phyloP scores from a whole-genome alignment of 2,797 vertebrate genomes.

The Peromyscus melanophrys region DNA sequence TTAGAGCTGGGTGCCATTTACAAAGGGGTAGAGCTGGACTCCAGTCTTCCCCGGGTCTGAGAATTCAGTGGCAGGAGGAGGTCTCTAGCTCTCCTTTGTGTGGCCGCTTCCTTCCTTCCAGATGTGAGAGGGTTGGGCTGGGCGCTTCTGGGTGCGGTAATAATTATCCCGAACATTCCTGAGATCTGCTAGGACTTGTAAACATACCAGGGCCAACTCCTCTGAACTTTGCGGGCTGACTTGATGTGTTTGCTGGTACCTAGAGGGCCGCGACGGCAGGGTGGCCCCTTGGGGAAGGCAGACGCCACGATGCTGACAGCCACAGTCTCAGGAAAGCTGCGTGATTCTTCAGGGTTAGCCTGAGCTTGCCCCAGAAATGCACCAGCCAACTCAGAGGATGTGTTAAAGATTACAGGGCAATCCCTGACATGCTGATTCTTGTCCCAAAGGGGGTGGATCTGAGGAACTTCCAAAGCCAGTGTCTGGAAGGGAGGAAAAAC shows the following conservation, averaged over 20 bases:
- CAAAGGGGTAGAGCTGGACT: neutral
- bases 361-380: conserved; percentile 22
- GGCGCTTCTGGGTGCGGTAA: conserved; percentile 77
- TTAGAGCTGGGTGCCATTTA: neutral
- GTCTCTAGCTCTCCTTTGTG: conserved; percentile 77
- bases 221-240: conserved; percentile 70
- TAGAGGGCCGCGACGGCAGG: neutral
- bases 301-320: neutral
- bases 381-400: neutral
- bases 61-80: conserved; percentile 45
- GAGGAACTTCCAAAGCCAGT: conserved; percentile 25
- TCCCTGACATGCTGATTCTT: conserved; percentile 8
- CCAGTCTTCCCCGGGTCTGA: neutral
- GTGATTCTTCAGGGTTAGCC: neutral
- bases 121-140: conserved; percentile 76
- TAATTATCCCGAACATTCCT: conserved; percentile 78
- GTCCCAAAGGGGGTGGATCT: conserved; percentile 15
- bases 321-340: neutral
- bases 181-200: conserved; percentile 78
- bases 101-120: conserved; percentile 79
- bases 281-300: neutral
- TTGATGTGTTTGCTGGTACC: conserved; percentile 43
- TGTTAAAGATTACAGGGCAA: conserved; percentile 12
- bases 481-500: conserved; percentile 36
- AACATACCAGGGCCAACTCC: conserved; percentile 64